phyloP scores from a whole-genome alignment of 2,888 invertebrate genomes.

The Pyrrhosoma nymphula region DNA sequence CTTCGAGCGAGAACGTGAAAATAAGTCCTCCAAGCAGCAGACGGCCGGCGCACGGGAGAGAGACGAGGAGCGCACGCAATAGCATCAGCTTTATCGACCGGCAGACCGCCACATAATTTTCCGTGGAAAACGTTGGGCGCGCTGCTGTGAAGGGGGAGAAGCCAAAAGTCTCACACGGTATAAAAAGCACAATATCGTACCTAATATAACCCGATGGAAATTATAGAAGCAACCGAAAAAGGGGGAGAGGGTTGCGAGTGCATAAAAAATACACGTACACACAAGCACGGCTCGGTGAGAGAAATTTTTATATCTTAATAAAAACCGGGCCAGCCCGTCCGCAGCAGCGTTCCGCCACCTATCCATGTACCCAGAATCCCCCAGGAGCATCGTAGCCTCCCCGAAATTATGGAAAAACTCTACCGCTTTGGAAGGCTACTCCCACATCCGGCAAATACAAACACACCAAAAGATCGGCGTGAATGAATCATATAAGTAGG shows the following conservation, averaged over 20 bases:
- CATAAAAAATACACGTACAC: background rate
- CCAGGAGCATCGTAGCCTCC: background rate
- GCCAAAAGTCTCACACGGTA: slow-evolving; percentile 9
- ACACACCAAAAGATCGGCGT: background rate
- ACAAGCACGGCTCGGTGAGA: background rate
- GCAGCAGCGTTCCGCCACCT: background rate
- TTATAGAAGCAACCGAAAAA: background rate
- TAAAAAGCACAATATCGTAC: background rate
- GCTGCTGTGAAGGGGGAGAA: slow-evolving; percentile 21
- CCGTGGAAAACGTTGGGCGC: slow-evolving; percentile 37
- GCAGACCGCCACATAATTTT: slow-evolving; percentile 52
- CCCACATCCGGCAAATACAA: background rate
- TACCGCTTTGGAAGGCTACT: background rate
- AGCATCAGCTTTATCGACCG: slow-evolving; percentile 54
- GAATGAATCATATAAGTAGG: background rate
- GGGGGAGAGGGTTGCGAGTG: background rate
- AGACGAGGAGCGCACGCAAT: slow-evolving; percentile 48
- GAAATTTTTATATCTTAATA: background rate
- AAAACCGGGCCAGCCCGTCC: background rate
- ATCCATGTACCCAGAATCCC: background rate
- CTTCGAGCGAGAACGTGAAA: background rate
- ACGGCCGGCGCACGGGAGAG: background rate
- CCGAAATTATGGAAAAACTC: background rate
- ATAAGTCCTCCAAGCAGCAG: background rate
- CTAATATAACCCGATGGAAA: background rate